Evolutionary conservation across 2,797 vertebrate genomes (phyloP).

Genomic region (Tapera naevia): DNA sequence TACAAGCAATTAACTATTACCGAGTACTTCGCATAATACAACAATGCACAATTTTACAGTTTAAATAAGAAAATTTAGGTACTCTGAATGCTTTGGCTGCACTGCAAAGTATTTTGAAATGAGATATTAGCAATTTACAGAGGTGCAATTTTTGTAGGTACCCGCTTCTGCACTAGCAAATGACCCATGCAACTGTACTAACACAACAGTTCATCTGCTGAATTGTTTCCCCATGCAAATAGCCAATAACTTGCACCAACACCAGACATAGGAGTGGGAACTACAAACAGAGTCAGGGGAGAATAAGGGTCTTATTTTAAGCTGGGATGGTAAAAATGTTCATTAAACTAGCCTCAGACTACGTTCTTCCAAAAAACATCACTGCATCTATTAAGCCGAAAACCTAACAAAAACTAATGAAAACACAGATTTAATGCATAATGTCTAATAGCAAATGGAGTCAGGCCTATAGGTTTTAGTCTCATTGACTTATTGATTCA

Average conservation of each 20-base stretch:
- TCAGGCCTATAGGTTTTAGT: not conserved
- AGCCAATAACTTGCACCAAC: not conserved
- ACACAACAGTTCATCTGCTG: not conserved
- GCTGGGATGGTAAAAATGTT: not conserved
- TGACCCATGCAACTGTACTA: not conserved
- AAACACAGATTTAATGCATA: not conserved
- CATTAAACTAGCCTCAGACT: not conserved
- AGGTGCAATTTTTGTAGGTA: not conserved
- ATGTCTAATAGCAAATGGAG: not conserved
- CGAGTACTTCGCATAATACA: not conserved
- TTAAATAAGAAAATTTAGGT: not conserved
- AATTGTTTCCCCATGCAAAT: not conserved
- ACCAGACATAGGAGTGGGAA: not conserved
- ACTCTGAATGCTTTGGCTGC: not conserved
- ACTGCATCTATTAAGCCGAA: not conserved
- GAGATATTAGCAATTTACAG: not conserved
- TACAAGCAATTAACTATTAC: not conserved
- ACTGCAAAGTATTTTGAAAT: not conserved
- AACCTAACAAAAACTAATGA: not conserved
- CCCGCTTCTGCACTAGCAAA: not conserved
- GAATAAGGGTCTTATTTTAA: not conserved
- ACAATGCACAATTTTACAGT: not conserved
- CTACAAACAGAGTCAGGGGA: not conserved
- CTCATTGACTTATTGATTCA: not conserved
- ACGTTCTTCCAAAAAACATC: not conserved